Evolutionary conservation across 2,888 invertebrate genomes (phyloP).

Genomic region (Heteromurus nitidus): DNA sequence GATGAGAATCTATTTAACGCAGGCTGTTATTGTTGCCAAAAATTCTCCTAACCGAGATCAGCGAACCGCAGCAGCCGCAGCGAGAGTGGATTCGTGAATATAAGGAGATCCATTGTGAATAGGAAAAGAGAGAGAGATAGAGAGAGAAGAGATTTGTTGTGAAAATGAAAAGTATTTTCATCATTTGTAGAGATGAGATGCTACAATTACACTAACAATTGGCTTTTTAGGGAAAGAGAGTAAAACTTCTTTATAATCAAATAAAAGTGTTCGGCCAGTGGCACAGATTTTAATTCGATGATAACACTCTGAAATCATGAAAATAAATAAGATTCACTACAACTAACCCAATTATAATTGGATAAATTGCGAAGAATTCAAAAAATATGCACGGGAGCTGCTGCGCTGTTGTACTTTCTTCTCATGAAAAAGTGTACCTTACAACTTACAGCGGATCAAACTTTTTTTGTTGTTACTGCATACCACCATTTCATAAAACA

Average conservation of each 20-base stretch:
- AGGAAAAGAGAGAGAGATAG: no score
- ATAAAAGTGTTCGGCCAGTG: slow-evolving; percentile 11
- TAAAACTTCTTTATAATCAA: slow-evolving; percentile 12
- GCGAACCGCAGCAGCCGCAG: slow-evolving; percentile 47
- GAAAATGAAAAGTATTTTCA: slow-evolving; percentile 22
- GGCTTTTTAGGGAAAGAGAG: slow-evolving; percentile 23
- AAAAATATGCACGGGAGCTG: no score
- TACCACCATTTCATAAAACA: no score
- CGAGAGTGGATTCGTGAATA: slow-evolving; percentile 40
- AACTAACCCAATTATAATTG: slow-evolving; percentile 40
- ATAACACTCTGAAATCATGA: slow-evolving; percentile 32
- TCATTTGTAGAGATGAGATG: slow-evolving; percentile 18
- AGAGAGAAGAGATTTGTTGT: neutral
- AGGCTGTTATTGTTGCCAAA: slow-evolving; percentile 38
- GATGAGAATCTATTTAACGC: slow-evolving; percentile 40
- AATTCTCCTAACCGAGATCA: slow-evolving; percentile 60
- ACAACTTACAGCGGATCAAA: no score
- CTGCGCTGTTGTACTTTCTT: no score
- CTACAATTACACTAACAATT: slow-evolving; percentile 36
- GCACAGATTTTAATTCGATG: slow-evolving; percentile 38
- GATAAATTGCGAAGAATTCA: slow-evolving; percentile 18
- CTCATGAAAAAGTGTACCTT: no score
- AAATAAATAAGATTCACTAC: slow-evolving; percentile 29
- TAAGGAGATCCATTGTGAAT: neutral
- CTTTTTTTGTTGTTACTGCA: no score